phyloP scores from a whole-genome alignment of 2,113 vertebrate species.

The Crotalus viridis region DNA sequence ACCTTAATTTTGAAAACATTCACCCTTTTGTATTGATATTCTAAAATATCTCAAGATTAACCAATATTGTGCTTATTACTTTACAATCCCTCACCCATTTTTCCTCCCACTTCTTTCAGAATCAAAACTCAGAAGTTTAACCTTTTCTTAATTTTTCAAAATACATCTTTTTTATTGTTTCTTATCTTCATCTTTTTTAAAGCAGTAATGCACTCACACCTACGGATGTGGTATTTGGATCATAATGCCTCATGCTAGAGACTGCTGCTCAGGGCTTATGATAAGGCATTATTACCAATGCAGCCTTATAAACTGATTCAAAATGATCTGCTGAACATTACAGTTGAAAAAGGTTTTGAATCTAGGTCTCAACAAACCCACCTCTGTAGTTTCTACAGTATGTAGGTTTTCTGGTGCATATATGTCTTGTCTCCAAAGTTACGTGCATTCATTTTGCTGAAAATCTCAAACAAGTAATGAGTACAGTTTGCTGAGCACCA shows the following conservation, averaged over 20 bases:
- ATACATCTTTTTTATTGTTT: neutral
- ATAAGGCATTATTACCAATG: neutral
- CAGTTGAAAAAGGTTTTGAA: neutral
- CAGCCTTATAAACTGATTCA: neutral
- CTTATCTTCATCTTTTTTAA: neutral
- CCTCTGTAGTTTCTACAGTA: neutral
- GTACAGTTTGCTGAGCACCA: neutral
- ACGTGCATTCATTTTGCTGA: neutral
- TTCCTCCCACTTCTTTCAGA: neutral
- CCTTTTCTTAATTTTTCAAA: neutral
- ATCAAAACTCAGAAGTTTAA: neutral
- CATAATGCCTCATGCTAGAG: neutral
- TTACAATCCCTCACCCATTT: neutral
- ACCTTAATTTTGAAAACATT: constrained; percentile 7
- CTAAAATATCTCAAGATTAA: neutral
- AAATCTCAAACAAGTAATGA: neutral
- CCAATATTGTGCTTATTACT: neutral
- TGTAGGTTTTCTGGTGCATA: neutral
- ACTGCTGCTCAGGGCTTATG: neutral
- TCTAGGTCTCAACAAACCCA: neutral
- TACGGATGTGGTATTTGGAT: neutral
- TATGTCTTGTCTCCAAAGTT: neutral
- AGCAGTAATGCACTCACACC: neutral
- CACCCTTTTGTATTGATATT: neutral
- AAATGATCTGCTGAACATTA: neutral